These are phyloP conservation scores for Drosophila vallismaia DNA, from an alignment of 2,888 invertebrate species.

Conservation along the genomic window DNA sequence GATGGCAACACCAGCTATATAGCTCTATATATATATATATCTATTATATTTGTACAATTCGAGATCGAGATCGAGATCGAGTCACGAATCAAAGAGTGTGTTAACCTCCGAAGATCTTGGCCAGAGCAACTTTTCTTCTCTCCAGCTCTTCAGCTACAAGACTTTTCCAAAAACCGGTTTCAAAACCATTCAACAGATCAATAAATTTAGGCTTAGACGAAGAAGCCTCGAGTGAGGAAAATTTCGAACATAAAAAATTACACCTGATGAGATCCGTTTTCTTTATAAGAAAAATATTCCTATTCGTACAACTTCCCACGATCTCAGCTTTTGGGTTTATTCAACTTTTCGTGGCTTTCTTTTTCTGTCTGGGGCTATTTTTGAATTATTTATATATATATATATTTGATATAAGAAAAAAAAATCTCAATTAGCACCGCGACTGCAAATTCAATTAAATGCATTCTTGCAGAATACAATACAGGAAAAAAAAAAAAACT, in stretches of 20 bases:
- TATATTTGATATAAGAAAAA: neutral
- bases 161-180: constrained; percentile 35
- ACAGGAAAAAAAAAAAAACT: neutral
- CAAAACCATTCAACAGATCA: constrained; percentile 6
- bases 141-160: neutral
- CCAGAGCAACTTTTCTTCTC: constrained; percentile 26
- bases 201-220: constrained; percentile 4
- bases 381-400: neutral
- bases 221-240: too few relatives aligned
- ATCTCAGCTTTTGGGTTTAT: constrained; percentile 10
- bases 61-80: constrained; percentile 1
- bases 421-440: constrained; percentile 42
- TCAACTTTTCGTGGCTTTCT: constrained; percentile 13
- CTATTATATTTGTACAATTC: too few relatives aligned
- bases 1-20: constrained; percentile 40
- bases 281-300: neutral
- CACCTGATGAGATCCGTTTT: neutral
- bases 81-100: constrained; percentile 65
- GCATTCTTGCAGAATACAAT: constrained; percentile 39
- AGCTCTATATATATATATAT: too few relatives aligned
- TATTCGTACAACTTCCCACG: neutral
- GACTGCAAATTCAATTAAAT: constrained; percentile 76
- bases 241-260: neutral
- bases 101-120: constrained; percentile 59
- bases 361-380: neutral